Base-by-base conservation (phyloP, 2,113 vertebrate species). In the Chlorodrepanis virens region DNA sequence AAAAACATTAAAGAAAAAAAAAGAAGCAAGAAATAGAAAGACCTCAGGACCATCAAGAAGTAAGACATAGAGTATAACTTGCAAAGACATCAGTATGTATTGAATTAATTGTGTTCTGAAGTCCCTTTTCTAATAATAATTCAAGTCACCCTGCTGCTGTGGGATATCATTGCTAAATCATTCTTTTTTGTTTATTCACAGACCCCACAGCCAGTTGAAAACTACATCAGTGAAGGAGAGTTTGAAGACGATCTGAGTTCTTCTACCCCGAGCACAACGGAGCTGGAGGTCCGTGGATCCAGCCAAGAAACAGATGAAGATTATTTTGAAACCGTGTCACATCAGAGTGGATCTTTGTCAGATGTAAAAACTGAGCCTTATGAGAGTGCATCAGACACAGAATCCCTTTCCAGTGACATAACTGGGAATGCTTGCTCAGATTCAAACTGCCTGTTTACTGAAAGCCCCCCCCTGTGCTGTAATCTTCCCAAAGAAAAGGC, bases 151-250 rank as follows among this genome's bases (percentile, higher is more conserved):
- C 37, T 87, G 22, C 28, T 87, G 35, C 63, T 84, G 17, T 50
- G 74, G 57, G 61, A 42, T 52, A 75, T 35, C 22, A 20, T 16
- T 81, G 87, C 59, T 97, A 75, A 96, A 44, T 75, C 24, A n/a
- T 67, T 88, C 8, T 88, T 79, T 87, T 82, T 61, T 96, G n/a
- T 96, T 85, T 95, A n/a, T 96, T 93, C 81, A 45, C 93, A 99
- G 99, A 89, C 97, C 57, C 98, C 98, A 90, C 96, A 98, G 91
- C 96, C 98, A 50, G 96, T 68, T 78, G 97, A 98, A 89, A 98
- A 98, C 54, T 93, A 94, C n/a, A 86, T 96, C 49, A 94, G 77
- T 57, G 97, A 98, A 89, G 82, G 91, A 65, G 97, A 98, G 52
- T 92, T 80, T 83, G 93, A 98, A 89, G 98, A 98, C 24, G 97